Base-by-base conservation (phyloP, 35 echinoderm and acorn worm species). In the Acanthaster planci region DNA sequence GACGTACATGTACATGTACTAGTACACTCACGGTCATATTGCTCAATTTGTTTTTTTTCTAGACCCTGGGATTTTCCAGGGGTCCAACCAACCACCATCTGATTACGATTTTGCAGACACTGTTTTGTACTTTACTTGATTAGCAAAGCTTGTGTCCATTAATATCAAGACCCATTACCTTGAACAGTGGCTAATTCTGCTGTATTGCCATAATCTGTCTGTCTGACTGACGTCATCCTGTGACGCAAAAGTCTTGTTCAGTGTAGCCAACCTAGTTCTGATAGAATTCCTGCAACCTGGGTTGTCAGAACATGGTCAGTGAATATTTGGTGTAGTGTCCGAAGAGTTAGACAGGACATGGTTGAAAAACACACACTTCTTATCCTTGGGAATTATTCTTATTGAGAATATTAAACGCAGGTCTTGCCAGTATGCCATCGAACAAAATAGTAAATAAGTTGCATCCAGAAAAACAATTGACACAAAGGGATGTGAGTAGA, bases 211-310 rank as follows among this genome's bases (percentile, higher is more conserved):
- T 47, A 47, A 60, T 35, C 64, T 34, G 34, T 26, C 23, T 26
- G 34, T 34, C 1, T 4, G 42, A 47, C 34, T 72, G 64, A 72
- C 64, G 64, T 72, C 64, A 72, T 35, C 30, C 34, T 26, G 34
- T 72, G 64, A 47, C 42, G 64, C 29, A 6, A 26, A n/a, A 21
- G 64, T 72, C 26, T 72, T 8, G 5, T 60, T 72, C 26, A 34
- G 64, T 72, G 22, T 72, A 72, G 64, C 64, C 30, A 72, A 72
- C 64, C 64, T 72, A 72, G 19, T 72, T 72, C 21, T 72, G 26
- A 10, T 10, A 72, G 29, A 72, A 72, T 72, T 72, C 34, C 23
- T 31, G 34, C 30, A 72, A 72, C 64, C 64, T 72, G 22, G 64
- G 26, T 47, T 47, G 4, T 47, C 12, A 47, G 12, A 12, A n/a